phyloP scores from a whole-genome alignment of 2,888 invertebrate genomes.

The Lycia hirtaria region DNA sequence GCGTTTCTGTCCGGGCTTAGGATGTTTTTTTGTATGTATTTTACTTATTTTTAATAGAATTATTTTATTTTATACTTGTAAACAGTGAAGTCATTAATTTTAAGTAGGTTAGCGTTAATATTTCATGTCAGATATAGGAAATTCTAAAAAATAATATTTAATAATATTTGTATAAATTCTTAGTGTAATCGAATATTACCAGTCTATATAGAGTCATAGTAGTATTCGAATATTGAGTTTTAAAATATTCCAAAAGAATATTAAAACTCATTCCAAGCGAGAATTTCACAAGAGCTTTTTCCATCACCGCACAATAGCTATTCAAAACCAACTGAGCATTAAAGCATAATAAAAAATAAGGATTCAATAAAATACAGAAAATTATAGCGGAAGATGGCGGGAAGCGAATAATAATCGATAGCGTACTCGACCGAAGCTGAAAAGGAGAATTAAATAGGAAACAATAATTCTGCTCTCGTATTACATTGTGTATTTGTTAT shows the following conservation, averaged over 20 bases:
- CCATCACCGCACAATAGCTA: constrained; percentile 44
- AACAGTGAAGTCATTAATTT: too few species aligned
- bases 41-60: too few species aligned
- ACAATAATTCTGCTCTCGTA: constrained; percentile 42
- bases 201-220: too few species aligned
- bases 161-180: too few species aligned
- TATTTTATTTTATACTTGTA: too few species aligned
- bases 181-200: too few species aligned
- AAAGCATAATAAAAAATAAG: constrained; percentile 47
- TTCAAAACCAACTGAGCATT: constrained; percentile 51
- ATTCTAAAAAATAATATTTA: too few species aligned
- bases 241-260: constrained; percentile 10
- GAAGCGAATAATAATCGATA: constrained; percentile 52
- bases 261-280: constrained; percentile 20
- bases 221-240: background rate
- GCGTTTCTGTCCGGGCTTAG: too few species aligned
- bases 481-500: constrained; percentile 29
- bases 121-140: too few species aligned
- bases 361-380: constrained; percentile 50
- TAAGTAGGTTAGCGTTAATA: too few species aligned
- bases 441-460: constrained; percentile 50
- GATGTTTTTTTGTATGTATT: too few species aligned
- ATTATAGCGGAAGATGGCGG: constrained; percentile 48
- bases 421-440: constrained; percentile 41
- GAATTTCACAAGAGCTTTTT: constrained; percentile 38